phyloP scores from a whole-genome alignment of 2,888 invertebrate species.

The Ctenicera cuprea region DNA sequence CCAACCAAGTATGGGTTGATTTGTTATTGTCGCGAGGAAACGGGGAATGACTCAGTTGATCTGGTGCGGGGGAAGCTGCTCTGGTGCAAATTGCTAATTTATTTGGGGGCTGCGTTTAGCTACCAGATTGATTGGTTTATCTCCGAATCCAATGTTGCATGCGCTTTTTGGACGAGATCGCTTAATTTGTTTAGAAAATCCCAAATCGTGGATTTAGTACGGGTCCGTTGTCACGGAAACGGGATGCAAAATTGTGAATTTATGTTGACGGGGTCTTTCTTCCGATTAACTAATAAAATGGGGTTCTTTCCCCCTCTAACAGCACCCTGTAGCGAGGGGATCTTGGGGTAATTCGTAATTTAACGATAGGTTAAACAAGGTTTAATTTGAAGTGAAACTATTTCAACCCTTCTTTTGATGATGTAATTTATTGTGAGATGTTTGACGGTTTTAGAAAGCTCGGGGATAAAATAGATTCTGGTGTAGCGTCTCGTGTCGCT shows the following conservation, averaged over 20 bases:
- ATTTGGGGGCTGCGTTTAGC: constrained; percentile 12
- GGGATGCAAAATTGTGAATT: too few relatives aligned
- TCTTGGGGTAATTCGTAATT: not conserved
- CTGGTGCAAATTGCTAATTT: constrained; percentile 19
- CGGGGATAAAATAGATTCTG: not conserved
- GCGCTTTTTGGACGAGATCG: too few relatives aligned
- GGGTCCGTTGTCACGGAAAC: too few relatives aligned
- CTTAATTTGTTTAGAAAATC: not conserved
- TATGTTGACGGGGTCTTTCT: too few relatives aligned
- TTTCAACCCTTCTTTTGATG: not conserved
- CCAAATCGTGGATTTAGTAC: not conserved
- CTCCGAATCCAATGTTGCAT: not conserved
- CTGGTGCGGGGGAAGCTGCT: constrained; percentile 11
- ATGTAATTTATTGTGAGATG: not conserved
- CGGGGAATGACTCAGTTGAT: constrained; percentile 16
- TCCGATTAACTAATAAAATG: too few relatives aligned
- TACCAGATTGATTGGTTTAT: constrained; percentile 6
- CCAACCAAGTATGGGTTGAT: constrained; percentile 15
- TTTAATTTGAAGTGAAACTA: not conserved
- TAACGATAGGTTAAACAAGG: not conserved
- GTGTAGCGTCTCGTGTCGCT: too few relatives aligned
- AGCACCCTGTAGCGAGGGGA: too few relatives aligned
- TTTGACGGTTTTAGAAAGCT: not conserved
- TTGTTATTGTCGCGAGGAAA: constrained; percentile 10
- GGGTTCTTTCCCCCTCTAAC: too few relatives aligned